phyloP scores from a whole-genome alignment of 2,888 invertebrate species.

The Dolichopus griseipennis region DNA sequence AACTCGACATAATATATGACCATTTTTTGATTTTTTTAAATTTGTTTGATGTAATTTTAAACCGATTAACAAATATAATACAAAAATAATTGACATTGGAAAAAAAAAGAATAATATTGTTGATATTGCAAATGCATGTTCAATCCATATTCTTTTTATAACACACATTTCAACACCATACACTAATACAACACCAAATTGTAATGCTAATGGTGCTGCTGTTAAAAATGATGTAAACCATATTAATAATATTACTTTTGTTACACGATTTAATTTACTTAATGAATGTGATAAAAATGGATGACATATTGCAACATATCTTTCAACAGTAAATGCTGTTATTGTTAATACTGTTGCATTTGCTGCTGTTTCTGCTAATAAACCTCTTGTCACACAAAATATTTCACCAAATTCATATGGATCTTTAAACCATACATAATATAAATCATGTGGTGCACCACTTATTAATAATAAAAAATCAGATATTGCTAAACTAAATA shows the following conservation, averaged over 20 bases:
- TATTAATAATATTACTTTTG: conserved; percentile 63
- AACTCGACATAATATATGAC: conserved; percentile 26
- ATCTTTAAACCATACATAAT: conserved; percentile 67
- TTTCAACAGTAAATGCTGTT: conserved; percentile 75
- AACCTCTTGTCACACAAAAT: conserved; percentile 68
- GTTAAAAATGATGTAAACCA: conserved; percentile 70
- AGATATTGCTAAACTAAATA: conserved; percentile 77
- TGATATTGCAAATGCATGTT: conserved; percentile 51
- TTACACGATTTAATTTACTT: conserved; percentile 73
- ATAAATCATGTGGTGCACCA: conserved; percentile 69
- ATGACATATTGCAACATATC: conserved; percentile 55
- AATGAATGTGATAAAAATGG: conserved; percentile 64
- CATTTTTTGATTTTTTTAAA: conserved; percentile 39
- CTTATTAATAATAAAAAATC: conserved; percentile 64
- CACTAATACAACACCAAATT: conserved; percentile 55
- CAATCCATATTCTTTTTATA: conserved; percentile 39
- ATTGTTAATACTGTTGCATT: conserved; percentile 72
- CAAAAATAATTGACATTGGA: conserved; percentile 82
- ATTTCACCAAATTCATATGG: conserved; percentile 69
- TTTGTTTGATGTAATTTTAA: conserved; percentile 54
- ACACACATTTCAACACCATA: conserved; percentile 35
- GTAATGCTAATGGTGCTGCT: conserved; percentile 69
- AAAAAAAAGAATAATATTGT: conserved; percentile 72
- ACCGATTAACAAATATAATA: conserved; percentile 69
- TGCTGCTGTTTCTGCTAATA: conserved; percentile 71